A percentile compares a stretch with the other conserved stretches of the same genome.
phyloP scores from a whole-genome alignment of 2,797 vertebrate genomes.

The Falco cherrug region DNA sequence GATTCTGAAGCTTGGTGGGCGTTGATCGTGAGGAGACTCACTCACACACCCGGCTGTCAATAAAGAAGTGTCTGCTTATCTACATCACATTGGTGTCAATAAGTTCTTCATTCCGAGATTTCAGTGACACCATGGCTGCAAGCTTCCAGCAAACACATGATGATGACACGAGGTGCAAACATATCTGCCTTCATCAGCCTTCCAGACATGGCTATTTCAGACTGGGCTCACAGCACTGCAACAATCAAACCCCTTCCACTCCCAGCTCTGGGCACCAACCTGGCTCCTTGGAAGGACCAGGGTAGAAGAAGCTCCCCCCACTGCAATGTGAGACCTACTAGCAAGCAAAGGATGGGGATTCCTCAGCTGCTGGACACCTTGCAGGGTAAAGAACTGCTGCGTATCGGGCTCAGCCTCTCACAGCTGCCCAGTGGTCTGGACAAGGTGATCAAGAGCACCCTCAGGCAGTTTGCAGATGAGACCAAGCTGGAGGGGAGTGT shows the following conservation, averaged over 20 bases:
- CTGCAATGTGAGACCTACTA: not conserved
- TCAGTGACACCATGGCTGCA: too few relatives aligned
- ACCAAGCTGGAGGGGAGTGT: not conserved
- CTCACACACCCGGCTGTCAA: too few relatives aligned
- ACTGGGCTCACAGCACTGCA: not conserved
- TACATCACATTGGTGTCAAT: too few relatives aligned
- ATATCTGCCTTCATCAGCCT: too few relatives aligned
- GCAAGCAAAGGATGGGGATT: not conserved
- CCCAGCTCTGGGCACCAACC: not conserved
- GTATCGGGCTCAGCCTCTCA: not conserved
- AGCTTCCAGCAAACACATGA: not conserved
- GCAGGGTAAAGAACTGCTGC: not conserved
- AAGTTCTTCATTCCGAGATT: too few relatives aligned
- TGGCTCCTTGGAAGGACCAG: not conserved
- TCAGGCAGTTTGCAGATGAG: not conserved
- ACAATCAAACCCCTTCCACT: not conserved
- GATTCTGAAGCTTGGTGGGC: too few relatives aligned
- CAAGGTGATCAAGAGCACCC: not conserved
- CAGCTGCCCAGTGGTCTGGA: not conserved
- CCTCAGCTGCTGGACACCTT: not conserved
- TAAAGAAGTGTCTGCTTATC: too few relatives aligned
- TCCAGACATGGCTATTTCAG: not conserved
- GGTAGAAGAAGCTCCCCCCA: not conserved
- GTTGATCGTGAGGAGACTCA: too few relatives aligned
- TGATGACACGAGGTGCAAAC: fast-evolving